Percentiles rank a stretch among this genome's conserved stretches.
Conservation (phyloP, 2,113 vertebrate genomes). For the Lipotes vexillifer region DNA sequence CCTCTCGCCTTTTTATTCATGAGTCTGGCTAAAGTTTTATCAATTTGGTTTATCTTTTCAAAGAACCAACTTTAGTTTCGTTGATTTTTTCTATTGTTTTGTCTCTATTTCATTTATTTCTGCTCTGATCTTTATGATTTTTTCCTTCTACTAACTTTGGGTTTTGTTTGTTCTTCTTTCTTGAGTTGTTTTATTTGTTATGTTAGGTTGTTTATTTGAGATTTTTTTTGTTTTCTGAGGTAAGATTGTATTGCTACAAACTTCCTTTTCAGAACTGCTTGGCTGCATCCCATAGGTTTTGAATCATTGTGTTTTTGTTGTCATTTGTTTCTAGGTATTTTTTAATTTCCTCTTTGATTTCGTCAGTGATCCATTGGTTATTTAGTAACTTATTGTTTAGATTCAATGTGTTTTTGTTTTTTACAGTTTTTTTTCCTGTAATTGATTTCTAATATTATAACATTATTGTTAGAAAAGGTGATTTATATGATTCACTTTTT, state of each 20-base stretch:
- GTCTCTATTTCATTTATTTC: too few species aligned
- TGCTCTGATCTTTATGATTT: not conserved
- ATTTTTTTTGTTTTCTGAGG: not conserved
- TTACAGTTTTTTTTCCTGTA: too few species aligned
- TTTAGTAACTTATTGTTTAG: not conserved
- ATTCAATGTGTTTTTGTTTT: not conserved
- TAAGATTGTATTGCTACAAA: not conserved
- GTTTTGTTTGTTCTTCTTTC: not conserved
- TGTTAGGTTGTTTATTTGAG: not conserved
- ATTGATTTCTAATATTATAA: too few species aligned
- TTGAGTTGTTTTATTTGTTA: not conserved
- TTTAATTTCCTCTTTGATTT: not conserved
- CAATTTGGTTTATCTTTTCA: too few species aligned
- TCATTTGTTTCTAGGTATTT: not conserved
- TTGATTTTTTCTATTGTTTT: too few species aligned
- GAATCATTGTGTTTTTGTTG: not conserved
- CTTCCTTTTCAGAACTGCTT: not conserved
- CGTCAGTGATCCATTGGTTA: not conserved
- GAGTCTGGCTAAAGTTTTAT: too few species aligned
- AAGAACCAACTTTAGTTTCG: too few species aligned
- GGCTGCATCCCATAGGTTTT: not conserved
- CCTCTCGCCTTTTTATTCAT: not conserved
- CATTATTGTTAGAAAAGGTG: too few species aligned
- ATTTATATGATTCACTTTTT: too few species aligned
- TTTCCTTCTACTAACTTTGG: not conserved